Percentiles rank a stretch among this genome's conserved stretches.
These are phyloP conservation scores for Cnemophilus loriae DNA, from an alignment of 2,113 vertebrate genomes.

Conservation along the genomic window DNA sequence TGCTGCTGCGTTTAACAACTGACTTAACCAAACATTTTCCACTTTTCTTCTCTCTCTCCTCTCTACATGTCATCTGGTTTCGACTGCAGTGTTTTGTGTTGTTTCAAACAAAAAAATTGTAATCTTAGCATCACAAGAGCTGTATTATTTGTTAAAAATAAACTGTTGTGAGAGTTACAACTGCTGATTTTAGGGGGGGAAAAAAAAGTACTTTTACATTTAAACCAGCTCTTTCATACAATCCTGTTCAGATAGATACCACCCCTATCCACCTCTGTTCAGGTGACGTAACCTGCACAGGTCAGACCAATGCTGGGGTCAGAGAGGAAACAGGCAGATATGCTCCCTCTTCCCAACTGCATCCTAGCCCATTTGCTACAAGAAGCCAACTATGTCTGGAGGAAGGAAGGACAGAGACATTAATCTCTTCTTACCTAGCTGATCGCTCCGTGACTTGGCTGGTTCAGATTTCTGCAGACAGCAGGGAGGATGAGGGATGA, in stretches of 20 bases:
- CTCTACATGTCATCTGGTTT: neutral
- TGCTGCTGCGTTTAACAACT: neutral
- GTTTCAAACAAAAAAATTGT: neutral
- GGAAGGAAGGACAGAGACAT: neutral
- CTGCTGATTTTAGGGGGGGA: neutral
- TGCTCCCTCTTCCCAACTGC: neutral
- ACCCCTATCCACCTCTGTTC: neutral
- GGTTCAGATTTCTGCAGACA: neutral
- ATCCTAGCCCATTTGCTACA: neutral
- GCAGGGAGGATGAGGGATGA: neutral
- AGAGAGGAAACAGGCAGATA: neutral
- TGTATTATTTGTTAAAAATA: neutral
- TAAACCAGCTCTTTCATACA: neutral
- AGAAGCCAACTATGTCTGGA: neutral
- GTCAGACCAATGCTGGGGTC: neutral
- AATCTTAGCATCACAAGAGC: neutral
- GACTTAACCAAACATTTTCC: neutral
- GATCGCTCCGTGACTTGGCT: neutral
- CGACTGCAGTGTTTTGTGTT: neutral
- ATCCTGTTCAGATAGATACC: neutral
- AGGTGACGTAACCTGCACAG: neutral
- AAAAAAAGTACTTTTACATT: neutral
- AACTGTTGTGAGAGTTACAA: rapidly evolving
- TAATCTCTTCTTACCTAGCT: slow-evolving; percentile 1
- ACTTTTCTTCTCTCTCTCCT: neutral